Conservation (phyloP, 2,888 invertebrate species). For the Myopa testacea region DNA sequence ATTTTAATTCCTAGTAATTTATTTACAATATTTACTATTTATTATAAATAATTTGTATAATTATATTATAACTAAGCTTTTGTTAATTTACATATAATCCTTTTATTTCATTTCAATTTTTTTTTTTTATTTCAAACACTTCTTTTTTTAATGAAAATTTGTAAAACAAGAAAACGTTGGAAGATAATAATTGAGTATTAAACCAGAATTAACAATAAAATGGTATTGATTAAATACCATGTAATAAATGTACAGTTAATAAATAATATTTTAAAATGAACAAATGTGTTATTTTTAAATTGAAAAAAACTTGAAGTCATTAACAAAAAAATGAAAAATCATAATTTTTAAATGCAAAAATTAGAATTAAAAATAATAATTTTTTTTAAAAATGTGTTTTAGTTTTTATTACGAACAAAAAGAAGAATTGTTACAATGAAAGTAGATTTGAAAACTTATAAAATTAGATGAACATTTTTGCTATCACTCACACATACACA, state of each 20-base stretch:
- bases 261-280: neutral
- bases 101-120: neutral
- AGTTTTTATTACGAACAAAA: neutral
- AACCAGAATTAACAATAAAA: neutral
- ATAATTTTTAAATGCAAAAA: neutral
- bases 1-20: neutral
- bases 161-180: neutral
- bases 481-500: constrained; percentile 6
- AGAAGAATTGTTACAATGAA: neutral
- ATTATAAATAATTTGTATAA: neutral
- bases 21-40: neutral
- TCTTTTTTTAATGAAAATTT: constrained; percentile 1
- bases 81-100: neutral
- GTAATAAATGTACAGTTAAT: neutral
- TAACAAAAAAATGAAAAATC: neutral
- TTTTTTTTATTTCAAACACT: neutral
- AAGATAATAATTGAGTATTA: neutral
- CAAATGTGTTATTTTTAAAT: constrained; percentile 19
- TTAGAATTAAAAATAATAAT: neutral
- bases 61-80: neutral
- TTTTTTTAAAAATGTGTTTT: neutral
- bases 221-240: neutral
- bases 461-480: neutral
- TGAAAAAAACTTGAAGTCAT: neutral
- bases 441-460: neutral